A percentile compares a stretch with the other conserved stretches of the same genome.
phyloP scores from a whole-genome alignment of 2,113 vertebrate genomes.

The Python bivittatus region DNA sequence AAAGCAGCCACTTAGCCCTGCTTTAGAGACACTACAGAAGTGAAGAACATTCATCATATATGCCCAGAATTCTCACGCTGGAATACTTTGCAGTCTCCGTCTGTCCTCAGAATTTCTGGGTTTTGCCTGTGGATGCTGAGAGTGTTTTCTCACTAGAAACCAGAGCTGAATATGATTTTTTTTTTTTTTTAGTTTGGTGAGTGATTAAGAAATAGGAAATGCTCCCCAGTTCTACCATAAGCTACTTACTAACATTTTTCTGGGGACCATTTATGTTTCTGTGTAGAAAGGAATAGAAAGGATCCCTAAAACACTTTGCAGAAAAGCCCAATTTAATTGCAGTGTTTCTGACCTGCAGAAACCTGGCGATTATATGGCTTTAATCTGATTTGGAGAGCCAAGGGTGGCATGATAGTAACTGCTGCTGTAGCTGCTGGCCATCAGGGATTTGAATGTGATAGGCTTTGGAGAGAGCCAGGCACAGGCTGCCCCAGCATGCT shows the following conservation, averaged over 20 bases:
- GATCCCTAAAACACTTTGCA: neutral
- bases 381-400: constrained; percentile 58
- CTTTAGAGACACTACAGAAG: neutral
- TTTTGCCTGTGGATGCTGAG: neutral
- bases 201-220: neutral
- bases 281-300: neutral
- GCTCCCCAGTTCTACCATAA: neutral
- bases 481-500: neutral
- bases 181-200: neutral
- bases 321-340: constrained; percentile 62
- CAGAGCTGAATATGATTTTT: neutral
- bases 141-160: neutral
- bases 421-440: constrained; percentile 29
- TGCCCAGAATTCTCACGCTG: neutral
- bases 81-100: neutral
- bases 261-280: constrained; percentile 14
- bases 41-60: neutral
- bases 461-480: constrained; percentile 61
- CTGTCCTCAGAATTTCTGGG: neutral
- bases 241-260: neutral
- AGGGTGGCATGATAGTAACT: neutral
- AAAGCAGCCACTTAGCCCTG: neutral
- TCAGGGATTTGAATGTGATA: constrained; percentile 32
- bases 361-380: constrained; percentile 7
- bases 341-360: constrained; percentile 33